Conservation (phyloP, 2,888 invertebrate species). For the Aromia moschata region DNA sequence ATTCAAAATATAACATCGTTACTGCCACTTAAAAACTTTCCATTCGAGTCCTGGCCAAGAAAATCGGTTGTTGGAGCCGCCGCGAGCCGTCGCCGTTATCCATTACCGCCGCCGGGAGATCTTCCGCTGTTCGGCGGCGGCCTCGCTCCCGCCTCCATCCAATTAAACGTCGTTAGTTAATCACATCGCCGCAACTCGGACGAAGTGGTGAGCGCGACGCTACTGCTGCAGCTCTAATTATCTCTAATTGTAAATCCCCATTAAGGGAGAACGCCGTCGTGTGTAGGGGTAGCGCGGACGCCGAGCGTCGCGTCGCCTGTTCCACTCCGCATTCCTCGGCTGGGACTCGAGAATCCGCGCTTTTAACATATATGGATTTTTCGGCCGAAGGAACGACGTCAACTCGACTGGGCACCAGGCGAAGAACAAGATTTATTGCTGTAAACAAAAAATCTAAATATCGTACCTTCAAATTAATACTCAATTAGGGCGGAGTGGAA, state of each 20-base stretch:
- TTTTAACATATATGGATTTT: conserved; percentile 31
- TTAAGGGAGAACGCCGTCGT: conserved; percentile 36
- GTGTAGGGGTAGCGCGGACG: too few relatives aligned
- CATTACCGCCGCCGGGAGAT: too few relatives aligned
- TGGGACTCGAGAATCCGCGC: conserved; percentile 18
- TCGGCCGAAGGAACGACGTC: conserved; percentile 9
- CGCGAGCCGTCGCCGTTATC: too few relatives aligned
- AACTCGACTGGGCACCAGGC: conserved; percentile 15
- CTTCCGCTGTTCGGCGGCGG: too few relatives aligned
- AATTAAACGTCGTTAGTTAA: conserved; percentile 61
- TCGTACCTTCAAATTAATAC: too few relatives aligned
- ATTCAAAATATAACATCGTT: too few relatives aligned
- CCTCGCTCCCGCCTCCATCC: conserved; percentile 41
- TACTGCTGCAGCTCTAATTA: conserved; percentile 59
- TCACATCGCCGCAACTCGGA: conserved; percentile 55
- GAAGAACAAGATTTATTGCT: too few relatives aligned
- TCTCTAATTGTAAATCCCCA: conserved; percentile 60
- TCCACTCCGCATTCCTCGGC: conserved; percentile 29
- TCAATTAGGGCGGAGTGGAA: too few relatives aligned
- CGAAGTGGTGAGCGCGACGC: conserved; percentile 43
- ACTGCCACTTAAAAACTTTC: too few relatives aligned
- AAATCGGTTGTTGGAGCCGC: too few relatives aligned
- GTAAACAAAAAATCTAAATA: too few relatives aligned
- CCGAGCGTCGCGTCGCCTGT: conserved; percentile 22
- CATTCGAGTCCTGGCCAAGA: too few relatives aligned